Base-by-base conservation (phyloP, 2,113 vertebrate species). In the Saccopteryx bilineata region DNA sequence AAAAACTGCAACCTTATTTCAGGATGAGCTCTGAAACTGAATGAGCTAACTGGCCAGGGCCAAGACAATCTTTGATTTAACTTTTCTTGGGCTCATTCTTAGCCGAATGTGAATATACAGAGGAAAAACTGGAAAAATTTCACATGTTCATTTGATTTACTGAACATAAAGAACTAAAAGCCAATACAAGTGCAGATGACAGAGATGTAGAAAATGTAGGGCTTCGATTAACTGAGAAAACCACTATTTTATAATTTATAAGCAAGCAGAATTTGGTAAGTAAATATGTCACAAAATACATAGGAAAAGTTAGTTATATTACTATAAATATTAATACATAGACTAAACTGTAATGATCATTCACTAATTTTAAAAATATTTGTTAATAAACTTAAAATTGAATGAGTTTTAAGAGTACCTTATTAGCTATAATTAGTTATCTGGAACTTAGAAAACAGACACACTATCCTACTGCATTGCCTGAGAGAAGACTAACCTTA, bases 21-120 rank as follows among this genome's bases (percentile, higher is more conserved):
- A 39, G 39, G 39, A 39, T 39, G 39, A 39, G 39, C 39, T 39
- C 39, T 39, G 39, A 39, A 39, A 39, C 39, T 39, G 39, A 39
- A 39, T 39, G 39, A 39, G 39, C 39, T 39, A 39, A 39, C 39
- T 39, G 39, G 39, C 39, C 39, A 39, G 39, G 39, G 39, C 39
- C 39, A 39, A 39, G 15, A 52, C 72, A 71, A 90, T 31, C 19
- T 58, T 28, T 75, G 48, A 66, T 72, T 89, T 96, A 91, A 85
- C 71, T 95, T 96, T 80, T 94, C 84, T 84, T 78, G 12, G 39
- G 65, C 21, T 94, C 66, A 86, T 82, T 94, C 90, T 90, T 46
- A 93, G 52, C 21, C 26, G 93, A 61, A 83, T 28, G 21, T 87
- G 60, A 87, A 83, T 60, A 68, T 90, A 87, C 3, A 83, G 31